Evolutionary conservation across 1,140 invertebrate species (phyloP).

Genomic region (Nixonia krombeini): DNA sequence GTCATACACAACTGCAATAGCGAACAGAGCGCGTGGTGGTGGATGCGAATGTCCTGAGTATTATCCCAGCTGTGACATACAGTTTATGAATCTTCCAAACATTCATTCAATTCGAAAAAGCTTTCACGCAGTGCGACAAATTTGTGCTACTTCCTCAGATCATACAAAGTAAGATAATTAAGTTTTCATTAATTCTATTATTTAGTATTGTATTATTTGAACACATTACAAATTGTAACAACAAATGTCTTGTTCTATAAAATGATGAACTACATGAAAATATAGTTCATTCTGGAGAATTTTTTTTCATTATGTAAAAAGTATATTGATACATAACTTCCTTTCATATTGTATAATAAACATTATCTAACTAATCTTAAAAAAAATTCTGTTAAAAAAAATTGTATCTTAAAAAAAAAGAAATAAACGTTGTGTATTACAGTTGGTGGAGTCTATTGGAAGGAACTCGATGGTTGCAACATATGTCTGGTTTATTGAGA

Average conservation of each 20-base stretch:
- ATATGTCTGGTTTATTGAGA: slow-evolving; percentile 86
- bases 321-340: too few relatives aligned
- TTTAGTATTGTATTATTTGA: background rate
- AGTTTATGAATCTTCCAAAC: slow-evolving; percentile 97
- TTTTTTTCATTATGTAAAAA: too few relatives aligned
- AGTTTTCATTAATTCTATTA: background rate
- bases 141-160: slow-evolving; percentile 83
- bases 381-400: too few relatives aligned
- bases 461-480: slow-evolving; percentile 90
- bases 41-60: slow-evolving; percentile 97
- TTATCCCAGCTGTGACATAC: slow-evolving; percentile 93
- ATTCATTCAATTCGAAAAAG: slow-evolving; percentile 95
- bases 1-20: slow-evolving; percentile 94
- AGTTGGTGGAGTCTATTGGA: slow-evolving; percentile 92
- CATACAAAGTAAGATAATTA: slow-evolving; percentile 78
- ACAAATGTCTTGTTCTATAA: too few relatives aligned
- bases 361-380: too few relatives aligned
- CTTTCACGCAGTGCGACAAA: slow-evolving; percentile 81
- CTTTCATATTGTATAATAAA: too few relatives aligned
- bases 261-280: too few relatives aligned
- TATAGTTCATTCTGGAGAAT: too few relatives aligned
- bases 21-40: slow-evolving; percentile 94
- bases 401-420: too few relatives aligned
- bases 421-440: slow-evolving; percentile 22
- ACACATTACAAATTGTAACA: background rate